Evolutionary conservation across 2,888 invertebrate genomes (phyloP), one percentile per base, ranked within the genome.

Genomic region (Prionchulus punctatus): DNA sequence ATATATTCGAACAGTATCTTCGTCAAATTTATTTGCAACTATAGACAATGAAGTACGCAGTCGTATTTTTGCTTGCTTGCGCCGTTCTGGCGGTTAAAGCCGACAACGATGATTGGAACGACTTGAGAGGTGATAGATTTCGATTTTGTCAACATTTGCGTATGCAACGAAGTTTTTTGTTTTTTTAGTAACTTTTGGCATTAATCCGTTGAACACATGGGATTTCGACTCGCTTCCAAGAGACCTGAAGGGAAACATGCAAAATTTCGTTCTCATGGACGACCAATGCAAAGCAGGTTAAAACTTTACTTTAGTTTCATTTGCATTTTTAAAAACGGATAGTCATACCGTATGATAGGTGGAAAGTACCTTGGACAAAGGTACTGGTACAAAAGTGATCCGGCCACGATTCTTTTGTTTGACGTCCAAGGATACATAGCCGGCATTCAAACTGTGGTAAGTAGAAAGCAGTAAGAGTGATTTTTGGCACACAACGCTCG

Each of bases 341-440:
- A 12, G 36, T 7, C 36, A 12, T 7, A 36, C 27, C 4, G 7
- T 50, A 15, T 53, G 12, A 54, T 18, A 7, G 56, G 30, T 25
- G 18, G 30, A 23, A 54, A n/a, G 15, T 69, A 67, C 56, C 61
- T 59, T 25, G 72, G 72, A 0, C 48, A 60, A 23, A 64, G 71
- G 2, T 71, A 69, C 61, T 62, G 66, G 54, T 66, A 67, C 56
- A 60, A 63, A 27, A 58, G 61, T 18, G 71, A 72, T 54, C 54
- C 61, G 18, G 63, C 68, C 12, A 61, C 67, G 18, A 66, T 70
- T 12, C 57, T 71, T 23, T 60, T 72, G 1, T 72, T 61, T 58
- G 72, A 71, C 53, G 60, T 60, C 2, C 65, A 67, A 43, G 72
- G 72, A 15, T 65, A 65, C 60, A 71, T 72, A 26, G 71, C 72